phyloP scores from a whole-genome alignment of 2,113 vertebrate species.

The Osmerus mordax region DNA sequence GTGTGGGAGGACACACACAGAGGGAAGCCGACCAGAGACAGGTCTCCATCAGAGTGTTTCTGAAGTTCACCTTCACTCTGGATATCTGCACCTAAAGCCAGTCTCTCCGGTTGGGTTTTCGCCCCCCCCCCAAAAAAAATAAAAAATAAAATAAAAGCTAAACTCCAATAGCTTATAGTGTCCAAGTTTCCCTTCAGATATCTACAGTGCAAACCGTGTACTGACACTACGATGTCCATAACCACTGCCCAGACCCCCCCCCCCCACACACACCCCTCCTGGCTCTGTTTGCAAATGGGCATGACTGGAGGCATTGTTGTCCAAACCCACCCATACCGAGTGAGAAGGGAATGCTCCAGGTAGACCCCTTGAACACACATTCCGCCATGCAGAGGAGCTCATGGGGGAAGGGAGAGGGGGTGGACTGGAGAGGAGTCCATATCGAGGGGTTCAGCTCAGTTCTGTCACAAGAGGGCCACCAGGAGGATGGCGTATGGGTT shows the following conservation, averaged over 20 bases:
- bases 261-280: not conserved
- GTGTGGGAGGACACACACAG: constrained; percentile 21
- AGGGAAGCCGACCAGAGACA: constrained; percentile 15
- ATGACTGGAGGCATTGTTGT: constrained; percentile 16
- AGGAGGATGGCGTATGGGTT: constrained; percentile 8
- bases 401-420: constrained; percentile 15
- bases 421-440: not conserved
- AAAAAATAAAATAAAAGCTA: too few species aligned
- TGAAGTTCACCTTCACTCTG: too few species aligned
- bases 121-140: too few species aligned
- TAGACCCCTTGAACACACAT: constrained; percentile 37
- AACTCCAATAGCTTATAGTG: not conserved
- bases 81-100: too few species aligned
- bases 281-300: constrained; percentile 8
- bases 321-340: constrained; percentile 24
- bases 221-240: constrained; percentile 25
- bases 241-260: not conserved
- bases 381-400: constrained; percentile 35
- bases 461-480: constrained; percentile 19
- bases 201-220: constrained; percentile 17
- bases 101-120: too few species aligned
- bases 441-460: constrained; percentile 3
- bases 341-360: constrained; percentile 44
- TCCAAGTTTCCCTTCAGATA: constrained; percentile 22
- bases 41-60: not conserved